A percentile compares a stretch with the other conserved stretches of the same genome.
Conservation (phyloP, 2,797 vertebrate genomes). For the Hybognathus amarus region DNA sequence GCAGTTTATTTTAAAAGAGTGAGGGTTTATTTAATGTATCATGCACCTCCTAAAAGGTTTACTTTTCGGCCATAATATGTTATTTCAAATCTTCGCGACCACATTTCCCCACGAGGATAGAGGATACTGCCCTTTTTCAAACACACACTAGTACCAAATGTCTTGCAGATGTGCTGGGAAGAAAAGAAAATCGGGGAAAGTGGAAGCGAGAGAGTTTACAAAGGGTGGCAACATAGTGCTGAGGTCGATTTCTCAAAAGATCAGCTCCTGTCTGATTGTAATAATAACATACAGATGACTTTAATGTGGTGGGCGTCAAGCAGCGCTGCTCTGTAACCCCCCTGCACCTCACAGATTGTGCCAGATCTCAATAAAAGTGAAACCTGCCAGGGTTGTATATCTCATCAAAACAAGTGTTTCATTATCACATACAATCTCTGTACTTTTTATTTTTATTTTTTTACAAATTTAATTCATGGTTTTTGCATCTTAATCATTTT, state of each 20-base stretch:
- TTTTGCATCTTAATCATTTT: slow-evolving; percentile 46
- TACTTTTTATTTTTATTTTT: slow-evolving; percentile 11
- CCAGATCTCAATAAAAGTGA: slow-evolving; percentile 11
- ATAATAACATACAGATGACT: slow-evolving; percentile 31
- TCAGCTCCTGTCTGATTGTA: slow-evolving; percentile 39
- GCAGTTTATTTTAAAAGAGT: slow-evolving; percentile 80
- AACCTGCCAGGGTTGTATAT: slow-evolving; percentile 14
- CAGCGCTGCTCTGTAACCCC: not conserved
- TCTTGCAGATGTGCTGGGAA: slow-evolving; percentile 77
- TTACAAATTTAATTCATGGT: slow-evolving; percentile 38
- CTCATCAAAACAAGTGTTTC: slow-evolving; percentile 31
- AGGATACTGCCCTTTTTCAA: slow-evolving; percentile 69
- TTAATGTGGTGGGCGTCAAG: slow-evolving; percentile 18
- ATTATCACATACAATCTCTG: slow-evolving; percentile 30
- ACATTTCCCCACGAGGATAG: slow-evolving; percentile 78
- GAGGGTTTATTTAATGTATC: slow-evolving; percentile 80
- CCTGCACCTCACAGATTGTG: not conserved
- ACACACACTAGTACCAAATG: slow-evolving; percentile 76
- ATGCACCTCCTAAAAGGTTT: slow-evolving; percentile 81
- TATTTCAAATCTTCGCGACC: slow-evolving; percentile 80
- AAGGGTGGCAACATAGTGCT: slow-evolving; percentile 28
- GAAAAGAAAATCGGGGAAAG: slow-evolving; percentile 28
- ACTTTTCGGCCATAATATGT: slow-evolving; percentile 80
- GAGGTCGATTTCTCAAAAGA: slow-evolving; percentile 46
- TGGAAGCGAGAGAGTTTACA: slow-evolving; percentile 34